A percentile compares a stretch with the other conserved stretches of the same genome.
phyloP scores from a whole-genome alignment of 2,797 vertebrate genomes.

The Syndactyla subalaris region DNA sequence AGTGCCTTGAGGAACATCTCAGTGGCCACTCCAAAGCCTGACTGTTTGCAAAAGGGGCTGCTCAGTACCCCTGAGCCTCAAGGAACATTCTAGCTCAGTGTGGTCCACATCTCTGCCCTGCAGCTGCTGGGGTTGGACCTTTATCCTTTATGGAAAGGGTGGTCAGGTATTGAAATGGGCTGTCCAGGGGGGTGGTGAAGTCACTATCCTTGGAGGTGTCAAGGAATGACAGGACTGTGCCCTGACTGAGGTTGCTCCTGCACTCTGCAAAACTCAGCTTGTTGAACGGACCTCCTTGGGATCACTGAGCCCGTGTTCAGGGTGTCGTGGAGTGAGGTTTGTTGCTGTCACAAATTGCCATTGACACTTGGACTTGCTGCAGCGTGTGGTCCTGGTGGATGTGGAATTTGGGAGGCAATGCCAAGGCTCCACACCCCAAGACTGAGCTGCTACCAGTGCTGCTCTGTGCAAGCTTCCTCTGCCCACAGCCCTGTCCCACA shows the following conservation, averaged over 20 bases:
- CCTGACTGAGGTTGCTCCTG: background rate
- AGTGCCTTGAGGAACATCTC: background rate
- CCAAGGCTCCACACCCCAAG: background rate
- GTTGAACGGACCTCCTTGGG: background rate
- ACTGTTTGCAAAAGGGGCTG: background rate
- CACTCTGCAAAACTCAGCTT: background rate
- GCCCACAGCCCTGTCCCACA: background rate
- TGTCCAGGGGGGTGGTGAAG: background rate
- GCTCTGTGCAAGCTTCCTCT: background rate
- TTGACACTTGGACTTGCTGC: background rate
- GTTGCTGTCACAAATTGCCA: background rate
- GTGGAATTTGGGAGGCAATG: background rate
- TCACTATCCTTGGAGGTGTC: background rate
- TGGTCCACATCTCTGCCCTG: background rate
- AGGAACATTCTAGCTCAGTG: fast-evolving
- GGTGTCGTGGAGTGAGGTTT: fast-evolving
- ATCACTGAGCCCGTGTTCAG: background rate
- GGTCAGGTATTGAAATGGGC: background rate
- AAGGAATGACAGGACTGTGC: background rate
- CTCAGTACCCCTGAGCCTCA: background rate
- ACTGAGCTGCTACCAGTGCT: fast-evolving
- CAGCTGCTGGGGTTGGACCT: background rate
- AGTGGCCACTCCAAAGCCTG: background rate
- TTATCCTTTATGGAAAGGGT: background rate
- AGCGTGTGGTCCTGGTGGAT: background rate